A percentile compares a stretch with the other conserved stretches of the same genome.
These are phyloP conservation scores for Seira musarum DNA, from an alignment of 2,888 invertebrate species.

Conservation along the genomic window DNA sequence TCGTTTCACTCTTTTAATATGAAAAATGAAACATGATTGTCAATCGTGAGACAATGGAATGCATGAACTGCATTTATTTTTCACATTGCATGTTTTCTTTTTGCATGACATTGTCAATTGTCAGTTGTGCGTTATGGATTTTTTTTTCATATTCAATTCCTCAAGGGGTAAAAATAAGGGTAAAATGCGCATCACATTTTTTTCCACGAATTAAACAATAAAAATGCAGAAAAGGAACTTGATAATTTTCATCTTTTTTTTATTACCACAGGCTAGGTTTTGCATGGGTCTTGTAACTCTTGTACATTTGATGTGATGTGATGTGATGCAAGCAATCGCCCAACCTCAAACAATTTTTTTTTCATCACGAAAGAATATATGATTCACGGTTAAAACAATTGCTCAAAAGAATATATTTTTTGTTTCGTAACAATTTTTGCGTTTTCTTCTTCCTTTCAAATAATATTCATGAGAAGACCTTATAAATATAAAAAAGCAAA, in stretches of 20 bases:
- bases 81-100: not conserved
- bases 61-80: too few species aligned
- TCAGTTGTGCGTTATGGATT: too few species aligned
- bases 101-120: too few species aligned
- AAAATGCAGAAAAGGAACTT: conserved; percentile 55
- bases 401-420: not conserved
- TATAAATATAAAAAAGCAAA: not conserved
- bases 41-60: not conserved
- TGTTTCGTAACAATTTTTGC: not conserved
- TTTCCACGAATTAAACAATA: conserved; percentile 18
- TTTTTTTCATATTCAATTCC: conserved; percentile 16
- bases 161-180: not conserved
- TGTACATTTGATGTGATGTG: too few species aligned
- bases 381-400: conserved; percentile 13
- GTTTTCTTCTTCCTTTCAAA: not conserved
- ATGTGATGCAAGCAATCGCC: conserved; percentile 23
- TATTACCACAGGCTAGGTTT: not conserved
- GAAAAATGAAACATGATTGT: not conserved
- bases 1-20: too few species aligned
- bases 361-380: too few species aligned
- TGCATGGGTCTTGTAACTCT: too few species aligned
- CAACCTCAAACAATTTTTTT: conserved; percentile 43
- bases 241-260: conserved; percentile 48
- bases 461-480: not conserved
- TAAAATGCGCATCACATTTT: conserved; percentile 22